These are phyloP conservation scores for Harpegnathos saltator DNA, from an alignment of 1,140 invertebrate genomes.

Conservation along the genomic window DNA sequence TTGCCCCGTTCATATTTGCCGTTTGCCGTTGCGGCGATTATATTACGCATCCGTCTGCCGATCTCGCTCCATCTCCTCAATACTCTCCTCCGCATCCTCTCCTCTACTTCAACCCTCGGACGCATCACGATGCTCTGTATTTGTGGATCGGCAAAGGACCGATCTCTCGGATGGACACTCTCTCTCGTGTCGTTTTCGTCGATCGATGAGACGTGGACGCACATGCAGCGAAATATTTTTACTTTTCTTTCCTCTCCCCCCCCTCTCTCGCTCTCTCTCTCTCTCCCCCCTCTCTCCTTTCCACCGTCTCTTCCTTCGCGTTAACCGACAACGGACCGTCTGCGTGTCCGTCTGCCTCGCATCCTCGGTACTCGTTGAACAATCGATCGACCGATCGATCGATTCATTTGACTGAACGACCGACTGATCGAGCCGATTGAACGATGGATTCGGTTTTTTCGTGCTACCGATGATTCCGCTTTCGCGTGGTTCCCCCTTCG, in stretches of 20 bases:
- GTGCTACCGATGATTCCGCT: constrained; percentile 43
- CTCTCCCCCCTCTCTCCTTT: background rate
- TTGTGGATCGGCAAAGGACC: too few relatives aligned
- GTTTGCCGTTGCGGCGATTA: too few relatives aligned
- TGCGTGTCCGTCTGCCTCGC: background rate
- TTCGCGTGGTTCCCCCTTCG: constrained; percentile 52
- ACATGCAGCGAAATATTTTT: background rate
- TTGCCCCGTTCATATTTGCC: background rate
- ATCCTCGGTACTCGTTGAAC: constrained; percentile 7
- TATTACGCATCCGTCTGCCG: too few relatives aligned
- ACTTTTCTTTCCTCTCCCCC: background rate
- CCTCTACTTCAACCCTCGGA: too few relatives aligned
- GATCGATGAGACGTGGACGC: background rate
- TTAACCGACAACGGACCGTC: constrained; percentile 19
- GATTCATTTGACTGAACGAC: background rate
- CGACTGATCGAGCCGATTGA: background rate
- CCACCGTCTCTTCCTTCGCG: background rate
- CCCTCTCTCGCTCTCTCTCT: background rate
- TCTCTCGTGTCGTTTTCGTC: too few relatives aligned
- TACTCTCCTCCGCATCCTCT: too few relatives aligned
- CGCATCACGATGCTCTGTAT: too few relatives aligned
- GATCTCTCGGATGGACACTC: too few relatives aligned
- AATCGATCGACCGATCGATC: background rate
- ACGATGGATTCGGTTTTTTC: constrained; percentile 16
- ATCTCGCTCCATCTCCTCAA: too few relatives aligned